A percentile compares a stretch with the other conserved stretches of the same genome.
These are phyloP conservation scores for Amphipoea lucens DNA, from an alignment of 2,888 invertebrate genomes.

Conservation along the genomic window DNA sequence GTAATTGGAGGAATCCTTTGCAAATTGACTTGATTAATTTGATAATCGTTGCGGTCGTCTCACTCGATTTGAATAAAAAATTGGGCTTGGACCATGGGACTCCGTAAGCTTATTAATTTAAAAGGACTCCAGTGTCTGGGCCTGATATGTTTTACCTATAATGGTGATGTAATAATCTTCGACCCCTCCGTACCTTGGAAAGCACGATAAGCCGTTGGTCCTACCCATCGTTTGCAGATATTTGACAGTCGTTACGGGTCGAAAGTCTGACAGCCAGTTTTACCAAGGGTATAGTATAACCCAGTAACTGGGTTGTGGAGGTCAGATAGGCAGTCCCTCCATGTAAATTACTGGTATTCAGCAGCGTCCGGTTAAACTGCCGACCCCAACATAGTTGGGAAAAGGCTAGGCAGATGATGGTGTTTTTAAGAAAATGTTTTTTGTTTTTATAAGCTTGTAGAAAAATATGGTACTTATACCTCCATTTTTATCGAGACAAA, in stretches of 20 bases:
- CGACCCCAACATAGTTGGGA: background rate
- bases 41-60: constrained; percentile 54
- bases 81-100: constrained; percentile 17
- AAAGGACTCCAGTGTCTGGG: constrained; percentile 10
- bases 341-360: background rate
- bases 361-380: background rate
- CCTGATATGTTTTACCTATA: background rate
- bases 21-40: constrained; percentile 66
- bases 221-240: background rate
- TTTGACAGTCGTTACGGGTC: background rate
- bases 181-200: background rate
- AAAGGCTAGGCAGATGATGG: too few species aligned
- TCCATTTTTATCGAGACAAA: background rate
- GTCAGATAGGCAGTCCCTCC: background rate
- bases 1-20: constrained; percentile 64
- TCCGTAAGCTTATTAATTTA: constrained; percentile 21
- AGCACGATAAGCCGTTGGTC: background rate
- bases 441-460: background rate
- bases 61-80: constrained; percentile 30
- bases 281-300: background rate
- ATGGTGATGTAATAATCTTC: constrained; percentile 5
- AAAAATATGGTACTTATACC: too few species aligned
- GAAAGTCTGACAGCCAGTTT: background rate
- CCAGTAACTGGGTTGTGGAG: background rate
- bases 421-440: background rate